phyloP scores from a whole-genome alignment of 2,797 vertebrate species.

The Enteromius paludinosus region DNA sequence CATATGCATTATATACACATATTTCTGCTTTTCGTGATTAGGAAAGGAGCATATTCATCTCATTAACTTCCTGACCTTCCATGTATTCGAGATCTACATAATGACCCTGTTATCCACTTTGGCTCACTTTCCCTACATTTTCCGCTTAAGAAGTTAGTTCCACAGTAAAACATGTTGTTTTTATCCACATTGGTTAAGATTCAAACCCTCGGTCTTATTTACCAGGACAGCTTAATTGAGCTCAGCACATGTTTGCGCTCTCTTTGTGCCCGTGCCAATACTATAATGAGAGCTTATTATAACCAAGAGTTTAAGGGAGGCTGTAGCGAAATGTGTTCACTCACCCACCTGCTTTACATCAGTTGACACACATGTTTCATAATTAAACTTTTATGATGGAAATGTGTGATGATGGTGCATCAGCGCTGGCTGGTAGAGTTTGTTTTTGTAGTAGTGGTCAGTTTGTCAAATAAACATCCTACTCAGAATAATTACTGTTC shows the following conservation, averaged over 20 bases:
- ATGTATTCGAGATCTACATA: neutral
- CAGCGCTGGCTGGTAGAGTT: conserved; percentile 29
- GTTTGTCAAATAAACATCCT: conserved; percentile 28
- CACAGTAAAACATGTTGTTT: conserved; percentile 36
- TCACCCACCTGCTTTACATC: conserved; percentile 5
- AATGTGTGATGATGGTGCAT: conserved; percentile 47
- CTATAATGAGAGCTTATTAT: conserved; percentile 74
- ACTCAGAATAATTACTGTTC: neutral
- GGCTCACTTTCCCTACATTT: neutral
- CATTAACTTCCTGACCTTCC: neutral
- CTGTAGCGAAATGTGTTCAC: conserved; percentile 12
- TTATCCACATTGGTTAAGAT: conserved; percentile 28
- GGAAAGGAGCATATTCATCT: neutral
- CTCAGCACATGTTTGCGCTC: conserved; percentile 71
- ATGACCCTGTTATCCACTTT: neutral
- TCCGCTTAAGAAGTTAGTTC: neutral
- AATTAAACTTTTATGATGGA: conserved; percentile 52
- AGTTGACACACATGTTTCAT: conserved; percentile 51
- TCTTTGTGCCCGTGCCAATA: conserved; percentile 68
- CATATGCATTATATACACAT: neutral
- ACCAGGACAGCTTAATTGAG: conserved; percentile 67
- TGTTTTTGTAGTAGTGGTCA: conserved; percentile 59
- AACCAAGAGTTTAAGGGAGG: neutral
- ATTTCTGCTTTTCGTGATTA: neutral
- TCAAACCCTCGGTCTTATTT: conserved; percentile 63